phyloP scores from a whole-genome alignment of 1,140 invertebrate genomes.

The Scaptomyza hsui region DNA sequence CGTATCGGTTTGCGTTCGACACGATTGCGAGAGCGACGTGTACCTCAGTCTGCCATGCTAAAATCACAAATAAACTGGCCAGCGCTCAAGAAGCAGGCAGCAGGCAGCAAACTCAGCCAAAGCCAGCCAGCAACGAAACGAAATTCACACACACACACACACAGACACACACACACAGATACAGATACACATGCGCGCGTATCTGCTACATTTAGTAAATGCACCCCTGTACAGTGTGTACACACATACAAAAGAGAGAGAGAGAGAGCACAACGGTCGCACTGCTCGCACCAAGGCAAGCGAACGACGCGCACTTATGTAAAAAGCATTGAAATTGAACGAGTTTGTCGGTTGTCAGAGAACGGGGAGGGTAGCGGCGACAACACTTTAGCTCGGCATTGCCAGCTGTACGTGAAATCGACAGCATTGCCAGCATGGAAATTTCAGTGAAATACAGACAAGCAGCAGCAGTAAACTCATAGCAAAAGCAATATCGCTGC shows the following conservation, averaged over 20 bases:
- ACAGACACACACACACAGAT: slow-evolving; percentile 21
- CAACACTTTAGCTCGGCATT: slow-evolving; percentile 49
- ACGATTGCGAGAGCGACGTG: slow-evolving; percentile 70
- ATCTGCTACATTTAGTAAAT: slow-evolving; percentile 43
- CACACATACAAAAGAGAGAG: slow-evolving; percentile 20
- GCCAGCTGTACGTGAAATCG: slow-evolving; percentile 47
- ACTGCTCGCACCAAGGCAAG: slow-evolving; percentile 38
- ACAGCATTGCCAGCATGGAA: slow-evolving; percentile 61
- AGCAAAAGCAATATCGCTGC: slow-evolving; percentile 58
- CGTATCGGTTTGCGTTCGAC: slow-evolving; percentile 61
- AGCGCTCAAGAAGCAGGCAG: slow-evolving; percentile 76
- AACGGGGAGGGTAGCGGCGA: slow-evolving; percentile 33
- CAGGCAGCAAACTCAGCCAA: slow-evolving; percentile 58
- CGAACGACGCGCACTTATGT: slow-evolving; percentile 68
- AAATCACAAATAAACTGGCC: slow-evolving; percentile 83
- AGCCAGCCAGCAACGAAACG: slow-evolving; percentile 28
- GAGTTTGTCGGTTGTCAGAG: slow-evolving; percentile 60
- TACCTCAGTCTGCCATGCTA: slow-evolving; percentile 76
- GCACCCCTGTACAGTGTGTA: slow-evolving; percentile 62
- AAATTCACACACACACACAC: slow-evolving; percentile 32
- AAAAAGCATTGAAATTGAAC: slow-evolving; percentile 81
- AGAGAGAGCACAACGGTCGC: neutral
- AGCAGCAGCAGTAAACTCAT: slow-evolving; percentile 41
- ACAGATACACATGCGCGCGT: slow-evolving; percentile 6
- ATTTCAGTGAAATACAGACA: slow-evolving; percentile 53